Base-by-base conservation (phyloP, 2,797 vertebrate genomes). In the Loriculus beryllinus region DNA sequence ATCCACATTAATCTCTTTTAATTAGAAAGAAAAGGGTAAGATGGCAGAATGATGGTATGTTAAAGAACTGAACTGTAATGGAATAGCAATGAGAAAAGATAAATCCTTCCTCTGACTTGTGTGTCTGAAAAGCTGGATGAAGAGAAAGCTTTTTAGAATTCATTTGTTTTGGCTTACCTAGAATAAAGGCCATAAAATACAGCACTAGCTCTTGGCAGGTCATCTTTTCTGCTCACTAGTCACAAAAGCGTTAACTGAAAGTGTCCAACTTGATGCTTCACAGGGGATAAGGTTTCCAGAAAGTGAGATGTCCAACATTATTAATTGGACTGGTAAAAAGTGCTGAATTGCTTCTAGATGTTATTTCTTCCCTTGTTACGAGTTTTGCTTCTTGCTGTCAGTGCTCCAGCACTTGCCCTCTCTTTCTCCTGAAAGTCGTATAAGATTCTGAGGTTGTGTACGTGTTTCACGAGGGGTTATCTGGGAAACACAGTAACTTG, bases 221-320 rank as follows among this genome's bases (percentile, higher is more conserved):
- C 17, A 20, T 70, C 25, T 43, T 19, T 83, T 93, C 79, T 60
- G 52, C 57, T 77, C 10, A 9, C 52, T 40, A 28, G 33, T 60
- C 71, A 49, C 3, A 31, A 28, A 57, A 77, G 47, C 43, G 71
- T 85, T 94, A 82, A 65, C 90, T 82, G 63, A 76, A 95, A 87
- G 29, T 8, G 33, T 77, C 90, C 48, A 77, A 59, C 56, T 51
- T 64, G 86, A 75, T 89, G 57, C 7, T 52, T 19, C 20, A 6
- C 0, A 1, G 56, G 35, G 52, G 26, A 45, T 89, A 25, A 82
- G n/a, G 37, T 95, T 92, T 85, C 85, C 42, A 62, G 49, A 59
- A 88, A 76, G 59, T 9, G 52, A 85, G 72, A 87, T 45, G 33
- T 57, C 54, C 33, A 15, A 6, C 1, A 7, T 57, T 57, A 57